Percentiles rank a stretch among this genome's conserved stretches.
phyloP scores from a whole-genome alignment of 2,113 vertebrate species.

The Pristiophorus japonicus region DNA sequence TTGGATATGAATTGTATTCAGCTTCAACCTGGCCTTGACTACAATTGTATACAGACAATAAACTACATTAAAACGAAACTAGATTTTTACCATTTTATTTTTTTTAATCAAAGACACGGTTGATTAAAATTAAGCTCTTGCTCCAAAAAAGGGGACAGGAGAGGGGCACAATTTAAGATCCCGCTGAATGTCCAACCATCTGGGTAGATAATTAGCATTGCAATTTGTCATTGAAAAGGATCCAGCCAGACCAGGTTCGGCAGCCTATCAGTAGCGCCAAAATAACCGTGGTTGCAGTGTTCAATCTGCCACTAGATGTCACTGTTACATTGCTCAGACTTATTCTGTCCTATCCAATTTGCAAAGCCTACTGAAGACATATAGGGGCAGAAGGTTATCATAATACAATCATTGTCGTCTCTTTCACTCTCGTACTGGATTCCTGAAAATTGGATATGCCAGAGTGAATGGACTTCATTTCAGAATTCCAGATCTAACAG shows the following conservation, averaged over 20 bases:
- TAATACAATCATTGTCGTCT: not conserved
- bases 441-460: not conserved
- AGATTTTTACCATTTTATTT: conserved; percentile 2
- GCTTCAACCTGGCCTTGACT: not conserved
- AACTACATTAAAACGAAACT: conserved; percentile 22
- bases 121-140: not conserved
- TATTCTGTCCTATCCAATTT: not conserved
- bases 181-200: not conserved
- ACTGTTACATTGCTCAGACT: not conserved
- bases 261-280: not conserved
- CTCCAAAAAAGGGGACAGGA: not conserved
- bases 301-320: not conserved
- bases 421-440: not conserved
- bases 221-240: not conserved
- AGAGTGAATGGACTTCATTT: not conserved
- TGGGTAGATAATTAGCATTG: not conserved
- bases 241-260: not conserved
- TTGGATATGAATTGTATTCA: conserved; percentile 3
- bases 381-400: not conserved
- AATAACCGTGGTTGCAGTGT: not conserved
- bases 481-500: not conserved
- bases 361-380: not conserved
- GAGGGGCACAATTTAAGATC: not conserved
- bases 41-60: conserved; percentile 23
- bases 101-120: not conserved